Evolutionary conservation across 2,888 invertebrate genomes (phyloP).

Genomic region (Trachelus troglodyta): DNA sequence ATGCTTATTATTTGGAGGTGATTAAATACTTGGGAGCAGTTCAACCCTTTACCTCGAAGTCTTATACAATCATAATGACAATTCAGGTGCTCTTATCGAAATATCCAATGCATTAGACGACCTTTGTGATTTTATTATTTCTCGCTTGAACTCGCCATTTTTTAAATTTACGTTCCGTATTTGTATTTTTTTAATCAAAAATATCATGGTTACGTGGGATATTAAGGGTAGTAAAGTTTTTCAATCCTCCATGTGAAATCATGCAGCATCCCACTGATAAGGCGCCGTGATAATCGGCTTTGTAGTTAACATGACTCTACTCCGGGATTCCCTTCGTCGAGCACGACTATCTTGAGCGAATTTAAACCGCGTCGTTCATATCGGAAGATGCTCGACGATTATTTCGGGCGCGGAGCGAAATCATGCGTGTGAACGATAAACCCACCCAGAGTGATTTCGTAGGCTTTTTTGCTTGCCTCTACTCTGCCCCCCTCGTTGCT

Average conservation of each 20-base stretch:
- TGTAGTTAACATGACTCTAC: neutral
- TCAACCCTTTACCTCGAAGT: too few species aligned
- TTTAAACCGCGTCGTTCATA: neutral
- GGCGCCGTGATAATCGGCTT: neutral
- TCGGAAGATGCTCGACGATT: neutral
- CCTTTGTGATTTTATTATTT: neutral
- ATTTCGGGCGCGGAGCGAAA: neutral
- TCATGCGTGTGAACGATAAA: neutral
- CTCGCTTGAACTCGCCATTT: neutral
- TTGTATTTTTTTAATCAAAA: neutral
- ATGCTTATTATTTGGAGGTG: neutral
- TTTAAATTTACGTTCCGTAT: neutral
- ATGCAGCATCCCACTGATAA: neutral
- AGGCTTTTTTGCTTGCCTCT: neutral
- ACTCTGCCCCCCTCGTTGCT: neutral
- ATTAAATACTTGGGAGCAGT: neutral
- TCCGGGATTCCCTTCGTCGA: neutral
- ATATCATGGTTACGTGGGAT: neutral
- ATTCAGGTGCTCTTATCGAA: too few species aligned
- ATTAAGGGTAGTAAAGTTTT: neutral
- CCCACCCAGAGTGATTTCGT: neutral
- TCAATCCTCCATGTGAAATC: neutral
- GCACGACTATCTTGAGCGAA: neutral
- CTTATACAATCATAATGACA: too few species aligned
- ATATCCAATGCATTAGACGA: too few species aligned